Conservation (phyloP, 2,797 vertebrate genomes). For the Varecia variegata region DNA sequence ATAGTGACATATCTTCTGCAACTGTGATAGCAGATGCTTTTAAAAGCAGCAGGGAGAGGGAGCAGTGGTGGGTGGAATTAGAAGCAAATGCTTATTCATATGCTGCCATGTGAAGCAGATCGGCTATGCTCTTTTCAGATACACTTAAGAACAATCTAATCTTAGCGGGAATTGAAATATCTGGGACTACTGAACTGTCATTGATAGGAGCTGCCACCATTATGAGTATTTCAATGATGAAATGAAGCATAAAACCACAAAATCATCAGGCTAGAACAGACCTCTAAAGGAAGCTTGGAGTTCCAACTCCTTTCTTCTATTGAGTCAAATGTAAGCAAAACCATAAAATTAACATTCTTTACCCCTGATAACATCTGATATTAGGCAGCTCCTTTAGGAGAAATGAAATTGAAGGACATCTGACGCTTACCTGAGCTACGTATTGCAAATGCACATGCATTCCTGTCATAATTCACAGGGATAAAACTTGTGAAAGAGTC, state of each 20-base stretch:
- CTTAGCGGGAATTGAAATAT: constrained; percentile 44
- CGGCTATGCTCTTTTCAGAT: neutral
- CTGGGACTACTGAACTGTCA: neutral
- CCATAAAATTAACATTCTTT: neutral
- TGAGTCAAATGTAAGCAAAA: constrained; percentile 25
- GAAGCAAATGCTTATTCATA: constrained; percentile 67
- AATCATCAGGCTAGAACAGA: neutral
- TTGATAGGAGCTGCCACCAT: constrained; percentile 5
- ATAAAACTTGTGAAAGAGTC: neutral
- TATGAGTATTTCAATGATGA: constrained; percentile 6
- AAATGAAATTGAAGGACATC: neutral
- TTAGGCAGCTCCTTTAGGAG: neutral
- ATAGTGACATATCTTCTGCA: constrained; percentile 52
- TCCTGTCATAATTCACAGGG: neutral
- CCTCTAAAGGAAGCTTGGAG: neutral
- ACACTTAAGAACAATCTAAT: constrained; percentile 49
- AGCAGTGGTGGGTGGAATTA: constrained; percentile 68
- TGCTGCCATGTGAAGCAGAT: constrained; percentile 27
- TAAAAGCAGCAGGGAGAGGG: constrained; percentile 59
- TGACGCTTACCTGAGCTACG: neutral
- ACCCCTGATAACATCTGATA: neutral
- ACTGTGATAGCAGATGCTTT: constrained; percentile 69
- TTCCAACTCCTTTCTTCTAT: neutral
- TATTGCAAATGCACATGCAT: neutral
- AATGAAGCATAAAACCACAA: neutral